Base-by-base conservation (phyloP, 2,888 invertebrate genomes). In the Eubasilissa splendida region DNA sequence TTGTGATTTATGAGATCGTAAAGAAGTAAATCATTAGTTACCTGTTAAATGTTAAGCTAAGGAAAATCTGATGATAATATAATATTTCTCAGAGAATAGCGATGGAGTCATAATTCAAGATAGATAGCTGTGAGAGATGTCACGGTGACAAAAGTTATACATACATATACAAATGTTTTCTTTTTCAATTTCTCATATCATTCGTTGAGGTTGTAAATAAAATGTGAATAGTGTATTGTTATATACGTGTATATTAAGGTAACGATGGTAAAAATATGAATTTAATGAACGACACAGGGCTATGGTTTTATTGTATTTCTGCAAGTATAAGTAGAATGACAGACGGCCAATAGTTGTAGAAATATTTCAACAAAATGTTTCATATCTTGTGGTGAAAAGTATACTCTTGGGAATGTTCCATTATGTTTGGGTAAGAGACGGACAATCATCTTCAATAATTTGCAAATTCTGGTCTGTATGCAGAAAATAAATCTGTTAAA, bases 371-470 rank as follows among this genome's bases (percentile, higher is more conserved):
- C 52, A 52, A 70, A 70, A 10, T 14, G n/a, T n/a, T 22, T 65
- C 12, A 58, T 58, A 12, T 73, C 58, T 33, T 58, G 58, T 56
- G n/a, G 70, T 53, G 56, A 73, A 31, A 31, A 58, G 31, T 70
- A 42, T 10, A 71, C 31, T 9, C 53, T 70, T 63, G 59, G 33
- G 73, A 76, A 80, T 76, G 59, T 65, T 80, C 68, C 76, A 75
- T 76, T 63, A 65, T 76, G 71, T 79, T 83, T 77, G 83, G 82
- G 83, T 83, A 83, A 81, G 81, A 82, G 82, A 82, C 83, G 82
- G 83, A 83, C 83, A 83, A 83, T 83, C 83, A 83, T 83, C 79
- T 83, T 83, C 77, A 77, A 80, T 77, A 73, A 73, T 56, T 73
- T 56, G n/a, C 58, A 33, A 9, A 58, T 56, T 56, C 56, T 53